Conservation (phyloP, 2,888 invertebrate species). For the Ceraclea dissimilis region DNA sequence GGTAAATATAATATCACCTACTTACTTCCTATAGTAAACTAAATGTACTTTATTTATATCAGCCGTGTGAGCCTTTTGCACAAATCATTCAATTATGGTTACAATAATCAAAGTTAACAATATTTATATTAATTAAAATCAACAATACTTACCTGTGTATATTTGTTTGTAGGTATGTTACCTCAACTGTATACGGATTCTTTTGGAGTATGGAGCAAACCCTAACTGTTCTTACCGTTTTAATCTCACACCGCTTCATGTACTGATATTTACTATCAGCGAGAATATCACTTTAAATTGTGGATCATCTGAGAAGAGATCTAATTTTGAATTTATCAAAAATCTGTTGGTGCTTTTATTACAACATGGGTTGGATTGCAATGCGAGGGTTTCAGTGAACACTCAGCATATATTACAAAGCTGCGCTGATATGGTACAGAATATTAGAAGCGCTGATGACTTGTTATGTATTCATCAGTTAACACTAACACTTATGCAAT, state of each 20-base stretch:
- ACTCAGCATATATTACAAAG: constrained; percentile 65
- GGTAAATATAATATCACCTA: too few species aligned
- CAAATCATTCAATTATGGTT: neutral
- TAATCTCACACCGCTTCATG: constrained; percentile 61
- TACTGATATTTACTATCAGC: constrained; percentile 62
- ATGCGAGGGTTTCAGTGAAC: constrained; percentile 49
- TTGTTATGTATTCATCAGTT: constrained; percentile 63
- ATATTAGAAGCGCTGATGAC: constrained; percentile 54
- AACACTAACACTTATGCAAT: constrained; percentile 61
- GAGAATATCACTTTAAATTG: constrained; percentile 63
- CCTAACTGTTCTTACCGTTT: constrained; percentile 64
- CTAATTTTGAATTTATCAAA: constrained; percentile 63
- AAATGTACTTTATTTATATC: too few species aligned
- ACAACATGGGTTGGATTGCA: constrained; percentile 61
- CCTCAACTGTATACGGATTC: constrained; percentile 59
- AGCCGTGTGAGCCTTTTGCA: neutral
- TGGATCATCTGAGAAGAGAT: constrained; percentile 53
- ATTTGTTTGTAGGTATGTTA: constrained; percentile 52
- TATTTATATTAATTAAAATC: neutral
- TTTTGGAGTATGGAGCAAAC: constrained; percentile 64
- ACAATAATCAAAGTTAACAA: too few species aligned
- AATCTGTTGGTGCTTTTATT: constrained; percentile 57
- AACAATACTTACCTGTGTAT: neutral
- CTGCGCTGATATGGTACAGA: constrained; percentile 61
- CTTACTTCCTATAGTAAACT: neutral